Evolutionary conservation across 2,113 vertebrate genomes (phyloP).

Genomic region (Lota lota): DNA sequence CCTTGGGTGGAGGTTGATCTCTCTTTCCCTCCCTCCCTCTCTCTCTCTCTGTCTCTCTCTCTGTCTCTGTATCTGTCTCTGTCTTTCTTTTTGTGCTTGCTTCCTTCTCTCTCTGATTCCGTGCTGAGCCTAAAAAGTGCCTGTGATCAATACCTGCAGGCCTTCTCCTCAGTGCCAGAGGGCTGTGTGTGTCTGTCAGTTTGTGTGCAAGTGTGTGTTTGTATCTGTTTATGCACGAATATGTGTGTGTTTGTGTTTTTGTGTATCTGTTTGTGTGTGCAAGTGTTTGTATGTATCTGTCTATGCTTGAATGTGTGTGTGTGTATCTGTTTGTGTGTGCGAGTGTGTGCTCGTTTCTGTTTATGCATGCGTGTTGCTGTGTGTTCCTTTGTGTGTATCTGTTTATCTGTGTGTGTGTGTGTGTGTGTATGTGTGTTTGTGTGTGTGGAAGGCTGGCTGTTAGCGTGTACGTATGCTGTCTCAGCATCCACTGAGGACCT

Average conservation of each 20-base stretch:
- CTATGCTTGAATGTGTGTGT: no score
- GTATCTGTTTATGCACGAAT: slow-evolving; percentile 15
- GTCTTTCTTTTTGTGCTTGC: slow-evolving; percentile 8
- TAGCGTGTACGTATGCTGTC: slow-evolving; percentile 45
- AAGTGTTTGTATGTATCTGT: no score
- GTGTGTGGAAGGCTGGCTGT: not conserved
- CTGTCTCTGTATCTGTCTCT: slow-evolving; percentile 28
- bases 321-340: no score
- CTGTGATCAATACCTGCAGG: slow-evolving; percentile 74
- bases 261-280: slow-evolving; percentile 1
- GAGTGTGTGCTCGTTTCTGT: no score
- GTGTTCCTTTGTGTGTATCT: slow-evolving; percentile 24
- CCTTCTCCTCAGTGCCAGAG: slow-evolving; percentile 55
- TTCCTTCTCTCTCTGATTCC: slow-evolving; percentile 50
- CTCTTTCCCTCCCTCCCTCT: not conserved
- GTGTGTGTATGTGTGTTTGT: no score
- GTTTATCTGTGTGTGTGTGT: slow-evolving; percentile 4
- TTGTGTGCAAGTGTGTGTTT: slow-evolving; percentile 26
- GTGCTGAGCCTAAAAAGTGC: slow-evolving; percentile 67
- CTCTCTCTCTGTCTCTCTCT: slow-evolving; percentile 18
- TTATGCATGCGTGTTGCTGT: no score
- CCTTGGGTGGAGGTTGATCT: slow-evolving; percentile 22
- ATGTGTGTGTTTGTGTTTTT: slow-evolving; percentile 23
- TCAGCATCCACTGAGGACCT: slow-evolving; percentile 70
- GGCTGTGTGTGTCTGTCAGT: slow-evolving; percentile 38